A percentile compares a stretch with the other conserved stretches of the same genome.
These are phyloP conservation scores for Copidosoma floridanum DNA, from an alignment of 1,140 invertebrate species.

Conservation along the genomic window DNA sequence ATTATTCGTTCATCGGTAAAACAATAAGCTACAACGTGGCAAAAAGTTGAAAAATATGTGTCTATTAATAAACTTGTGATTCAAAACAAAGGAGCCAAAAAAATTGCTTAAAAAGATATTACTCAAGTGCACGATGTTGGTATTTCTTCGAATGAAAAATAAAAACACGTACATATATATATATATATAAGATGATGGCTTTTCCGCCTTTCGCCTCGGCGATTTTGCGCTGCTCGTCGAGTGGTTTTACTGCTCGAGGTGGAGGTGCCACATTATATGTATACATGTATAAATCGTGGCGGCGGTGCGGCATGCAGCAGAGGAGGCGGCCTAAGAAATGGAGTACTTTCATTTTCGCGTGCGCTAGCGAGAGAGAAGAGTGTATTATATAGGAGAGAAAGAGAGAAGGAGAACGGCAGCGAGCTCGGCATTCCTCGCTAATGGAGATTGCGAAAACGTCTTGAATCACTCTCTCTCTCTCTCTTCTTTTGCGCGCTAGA, in stretches of 20 bases:
- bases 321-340: constrained; percentile 19
- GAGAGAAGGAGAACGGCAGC: constrained; percentile 24
- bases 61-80: too few species aligned
- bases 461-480: constrained; percentile 27
- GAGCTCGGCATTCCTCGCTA: constrained; percentile 27
- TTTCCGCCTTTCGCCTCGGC: constrained; percentile 30
- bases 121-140: too few species aligned
- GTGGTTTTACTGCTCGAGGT: not conserved
- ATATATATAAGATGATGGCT: not conserved
- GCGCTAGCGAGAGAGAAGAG: too few species aligned
- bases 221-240: not conserved
- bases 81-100: too few species aligned
- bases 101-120: too few species aligned
- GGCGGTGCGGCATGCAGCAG: not conserved
- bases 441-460: constrained; percentile 29
- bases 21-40: too few species aligned
- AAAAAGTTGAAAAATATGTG: too few species aligned
- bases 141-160: too few species aligned
- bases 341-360: constrained; percentile 31
- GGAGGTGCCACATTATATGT: not conserved
- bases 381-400: too few species aligned
- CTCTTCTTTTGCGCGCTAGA: constrained; percentile 20
- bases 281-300: too few species aligned
- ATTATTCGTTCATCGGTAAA: too few species aligned
- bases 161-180: not conserved